Conservation (phyloP, 2,888 invertebrate species). For the Tetragonula carbonaria region DNA sequence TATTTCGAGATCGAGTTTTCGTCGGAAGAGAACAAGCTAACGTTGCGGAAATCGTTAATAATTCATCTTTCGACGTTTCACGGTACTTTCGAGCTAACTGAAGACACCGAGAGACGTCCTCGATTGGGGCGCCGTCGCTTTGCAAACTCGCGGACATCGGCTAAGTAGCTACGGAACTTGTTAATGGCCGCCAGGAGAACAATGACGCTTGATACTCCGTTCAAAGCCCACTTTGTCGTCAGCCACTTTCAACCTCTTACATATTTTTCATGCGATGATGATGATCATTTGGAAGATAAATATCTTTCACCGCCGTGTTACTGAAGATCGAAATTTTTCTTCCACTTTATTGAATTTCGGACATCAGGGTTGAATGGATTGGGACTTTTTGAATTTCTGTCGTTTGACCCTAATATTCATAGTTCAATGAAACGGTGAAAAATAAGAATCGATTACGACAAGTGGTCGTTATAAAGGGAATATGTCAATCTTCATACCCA, state of each 20-base stretch:
- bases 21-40: neutral
- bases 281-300: neutral
- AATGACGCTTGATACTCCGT: slow-evolving; percentile 34
- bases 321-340: neutral
- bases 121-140: slow-evolving; percentile 55
- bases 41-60: slow-evolving; percentile 29
- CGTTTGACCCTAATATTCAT: too few relatives aligned
- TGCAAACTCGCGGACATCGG: slow-evolving; percentile 43
- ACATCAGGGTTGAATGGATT: too few relatives aligned
- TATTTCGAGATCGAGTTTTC: neutral
- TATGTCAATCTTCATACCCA: too few relatives aligned
- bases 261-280: too few relatives aligned
- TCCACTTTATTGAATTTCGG: too few relatives aligned
- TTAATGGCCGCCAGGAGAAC: slow-evolving; percentile 57
- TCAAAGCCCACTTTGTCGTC: slow-evolving; percentile 18
- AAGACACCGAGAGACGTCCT: slow-evolving; percentile 28
- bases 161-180: slow-evolving; percentile 51
- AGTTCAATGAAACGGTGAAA: too few relatives aligned
- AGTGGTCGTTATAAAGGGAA: too few relatives aligned
- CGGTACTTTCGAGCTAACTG: slow-evolving; percentile 53
- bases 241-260: slow-evolving; percentile 14
- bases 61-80: slow-evolving; percentile 47
- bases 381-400: too few relatives aligned
- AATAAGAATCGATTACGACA: too few relatives aligned
- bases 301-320: neutral